phyloP scores from a whole-genome alignment of 2,113 vertebrate genomes.

The Psephotus haematonotus region DNA sequence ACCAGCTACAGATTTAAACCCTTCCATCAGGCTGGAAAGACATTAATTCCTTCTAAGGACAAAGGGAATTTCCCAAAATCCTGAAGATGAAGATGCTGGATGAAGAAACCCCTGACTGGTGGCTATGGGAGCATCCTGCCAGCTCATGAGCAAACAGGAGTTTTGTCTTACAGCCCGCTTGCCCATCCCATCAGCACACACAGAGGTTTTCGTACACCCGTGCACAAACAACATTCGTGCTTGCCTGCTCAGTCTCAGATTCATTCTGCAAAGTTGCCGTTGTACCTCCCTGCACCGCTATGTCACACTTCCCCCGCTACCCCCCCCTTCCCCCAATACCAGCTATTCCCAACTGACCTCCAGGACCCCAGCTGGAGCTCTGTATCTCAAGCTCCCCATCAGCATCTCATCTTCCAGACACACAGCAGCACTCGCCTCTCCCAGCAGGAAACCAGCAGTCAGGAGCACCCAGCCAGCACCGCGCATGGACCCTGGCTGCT shows the following conservation, averaged over 20 bases:
- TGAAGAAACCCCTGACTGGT: background rate
- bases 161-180: background rate
- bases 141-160: background rate
- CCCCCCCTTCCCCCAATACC: background rate
- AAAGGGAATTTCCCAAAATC: background rate
- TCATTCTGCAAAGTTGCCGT: rapidly evolving
- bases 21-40: background rate
- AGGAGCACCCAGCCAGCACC: background rate
- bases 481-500: background rate
- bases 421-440: background rate
- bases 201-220: background rate
- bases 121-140: background rate
- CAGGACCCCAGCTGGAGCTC: background rate
- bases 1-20: rapidly evolving
- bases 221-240: rapidly evolving
- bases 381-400: background rate
- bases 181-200: rapidly evolving
- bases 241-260: background rate
- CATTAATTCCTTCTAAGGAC: background rate
- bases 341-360: background rate
- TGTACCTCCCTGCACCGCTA: background rate
- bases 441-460: rapidly evolving
- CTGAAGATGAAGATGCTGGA: background rate
- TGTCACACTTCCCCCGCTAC: too few species aligned
- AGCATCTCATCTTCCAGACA: background rate